phyloP scores from a whole-genome alignment of 2,113 vertebrate species.

The Chiloscyllium plagiosum region DNA sequence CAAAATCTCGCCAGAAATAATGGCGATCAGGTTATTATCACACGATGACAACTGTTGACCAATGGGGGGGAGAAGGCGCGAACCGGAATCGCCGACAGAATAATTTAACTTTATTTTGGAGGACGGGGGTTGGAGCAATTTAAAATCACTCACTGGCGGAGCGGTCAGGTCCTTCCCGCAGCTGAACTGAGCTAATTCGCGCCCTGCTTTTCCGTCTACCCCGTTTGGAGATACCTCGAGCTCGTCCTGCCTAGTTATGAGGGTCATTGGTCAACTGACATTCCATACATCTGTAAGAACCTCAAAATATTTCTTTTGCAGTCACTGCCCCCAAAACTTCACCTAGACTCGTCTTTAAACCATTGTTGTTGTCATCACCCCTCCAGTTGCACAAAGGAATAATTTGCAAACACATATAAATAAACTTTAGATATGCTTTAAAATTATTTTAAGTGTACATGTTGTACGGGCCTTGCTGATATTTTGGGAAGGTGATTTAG shows the following conservation, averaged over 20 bases:
- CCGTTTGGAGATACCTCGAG: neutral
- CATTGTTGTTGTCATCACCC: neutral
- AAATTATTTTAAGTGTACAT: neutral
- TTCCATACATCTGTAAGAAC: neutral
- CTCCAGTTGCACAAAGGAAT: neutral
- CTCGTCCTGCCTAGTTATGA: neutral
- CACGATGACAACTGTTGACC: neutral
- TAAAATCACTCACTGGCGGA: neutral
- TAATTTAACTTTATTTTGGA: neutral
- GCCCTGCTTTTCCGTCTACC: neutral
- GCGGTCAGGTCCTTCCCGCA: neutral
- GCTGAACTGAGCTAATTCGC: neutral
- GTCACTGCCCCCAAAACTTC: neutral
- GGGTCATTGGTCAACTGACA: neutral
- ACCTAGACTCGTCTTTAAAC: neutral
- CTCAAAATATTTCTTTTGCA: neutral
- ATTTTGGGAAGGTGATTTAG: neutral
- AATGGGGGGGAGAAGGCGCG: neutral
- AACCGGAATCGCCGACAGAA: neutral
- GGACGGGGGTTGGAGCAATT: neutral
- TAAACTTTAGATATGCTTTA: neutral
- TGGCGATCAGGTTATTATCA: neutral
- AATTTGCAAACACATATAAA: neutral
- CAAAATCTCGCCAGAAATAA: neutral
- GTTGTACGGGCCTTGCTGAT: neutral